A percentile compares a stretch with the other conserved stretches of the same genome.
Evolutionary conservation across 1,140 invertebrate species (phyloP).

Genomic region (Periplaneta americana): DNA sequence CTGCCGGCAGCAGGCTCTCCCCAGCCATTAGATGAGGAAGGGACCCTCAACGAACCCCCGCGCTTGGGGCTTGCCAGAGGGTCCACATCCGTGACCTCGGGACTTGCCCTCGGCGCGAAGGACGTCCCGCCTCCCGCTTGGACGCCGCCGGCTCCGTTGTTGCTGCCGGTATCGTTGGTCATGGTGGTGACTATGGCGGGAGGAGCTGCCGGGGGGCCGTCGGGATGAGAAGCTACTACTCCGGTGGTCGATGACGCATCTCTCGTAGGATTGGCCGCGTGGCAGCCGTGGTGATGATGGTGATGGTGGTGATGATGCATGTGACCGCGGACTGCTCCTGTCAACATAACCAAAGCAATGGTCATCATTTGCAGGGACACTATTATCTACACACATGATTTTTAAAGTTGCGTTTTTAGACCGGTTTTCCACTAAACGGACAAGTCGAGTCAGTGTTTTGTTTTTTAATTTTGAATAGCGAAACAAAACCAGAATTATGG

Average conservation of each 20-base stretch:
- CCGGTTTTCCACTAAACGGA: too few relatives aligned
- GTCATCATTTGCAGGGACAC: too few relatives aligned
- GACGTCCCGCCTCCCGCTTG: conserved; percentile 30
- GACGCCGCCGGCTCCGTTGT: conserved; percentile 45
- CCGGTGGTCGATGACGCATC: neutral
- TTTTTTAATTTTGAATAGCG: too few relatives aligned
- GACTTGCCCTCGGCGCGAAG: conserved; percentile 23
- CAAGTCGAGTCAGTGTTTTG: too few relatives aligned
- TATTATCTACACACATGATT: too few relatives aligned
- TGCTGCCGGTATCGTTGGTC: conserved; percentile 4
- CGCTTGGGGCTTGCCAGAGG: conserved; percentile 5
- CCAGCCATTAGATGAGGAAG: conserved; percentile 34
- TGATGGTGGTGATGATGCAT: conserved; percentile 5
- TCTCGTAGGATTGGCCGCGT: neutral
- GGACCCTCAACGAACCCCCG: conserved; percentile 31
- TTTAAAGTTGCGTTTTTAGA: too few relatives aligned
- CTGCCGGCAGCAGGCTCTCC: conserved; percentile 38
- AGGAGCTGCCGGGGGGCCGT: neutral
- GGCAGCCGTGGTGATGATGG: conserved; percentile 10
- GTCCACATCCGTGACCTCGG: conserved; percentile 3
- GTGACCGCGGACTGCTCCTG: neutral
- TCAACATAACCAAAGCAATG: neutral
- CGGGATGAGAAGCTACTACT: neutral
- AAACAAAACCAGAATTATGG: too few relatives aligned
- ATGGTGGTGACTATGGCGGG: neutral